Evolutionary conservation across 2,113 vertebrate genomes (phyloP), one percentile per base, ranked within the genome.

Genomic region (Megaceryle torquata): DNA sequence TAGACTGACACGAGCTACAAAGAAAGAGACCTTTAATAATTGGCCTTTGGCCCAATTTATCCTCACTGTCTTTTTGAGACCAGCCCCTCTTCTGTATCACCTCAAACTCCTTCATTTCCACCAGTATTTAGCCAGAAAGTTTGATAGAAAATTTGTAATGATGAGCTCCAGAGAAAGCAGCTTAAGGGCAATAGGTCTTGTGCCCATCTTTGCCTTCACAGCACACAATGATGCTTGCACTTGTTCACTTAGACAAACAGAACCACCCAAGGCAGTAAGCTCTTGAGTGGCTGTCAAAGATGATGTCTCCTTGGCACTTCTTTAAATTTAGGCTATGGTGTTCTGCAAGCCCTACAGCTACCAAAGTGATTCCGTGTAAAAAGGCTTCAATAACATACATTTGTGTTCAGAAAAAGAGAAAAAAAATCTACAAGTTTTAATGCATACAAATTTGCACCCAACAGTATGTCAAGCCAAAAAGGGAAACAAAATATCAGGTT

Each of bases 141-240:
- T 15, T 39, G 57, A 82, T 74, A 89, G 64, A 78, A 84, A 75
- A 93, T 37, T 1, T 57, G 4, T 53, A 41, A 82, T 4, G 1
- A 41, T 15, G 29, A 76, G 46, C 86, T 85, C 37, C 44, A 85
- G 25, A 70, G 57, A 60, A 95, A 56, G 48, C 39, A 90, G 43
- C 51, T 71, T 28, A 70, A 93, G 96, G 26, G 21, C 50, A 83
- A 67, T 26, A 77, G 89, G 59, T 22, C 10, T 17, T 17, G 24
- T 2, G 3, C 11, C 21, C 24, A 26, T n/a, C 61, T 76, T 51
- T 28, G 29, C 46, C 43, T 15, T 88, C 67, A 46, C 0, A 0
- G 15, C 14, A 60, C 24, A 64, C 53, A 76, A n/a, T 0, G 0
- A 50, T 46, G 57, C 44, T 77, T 29, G 11, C 37, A 50, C 24